Base-by-base conservation (phyloP, 2,113 vertebrate species). In the Varanus salvator region DNA sequence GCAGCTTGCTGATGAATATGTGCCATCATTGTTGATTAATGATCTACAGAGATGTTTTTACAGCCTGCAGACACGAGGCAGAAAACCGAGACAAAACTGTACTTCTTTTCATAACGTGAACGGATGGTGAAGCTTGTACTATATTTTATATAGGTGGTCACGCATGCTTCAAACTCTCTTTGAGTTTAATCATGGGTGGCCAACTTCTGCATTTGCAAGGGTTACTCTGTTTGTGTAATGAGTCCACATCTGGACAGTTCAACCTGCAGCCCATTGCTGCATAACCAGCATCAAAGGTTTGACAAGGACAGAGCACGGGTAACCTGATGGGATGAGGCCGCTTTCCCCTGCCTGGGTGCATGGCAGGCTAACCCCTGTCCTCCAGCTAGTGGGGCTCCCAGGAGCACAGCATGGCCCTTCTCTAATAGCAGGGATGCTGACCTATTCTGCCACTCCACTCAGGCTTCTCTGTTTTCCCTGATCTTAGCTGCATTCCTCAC, bases 121-220 rank as follows among this genome's bases (percentile, higher is more conserved):
- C 85, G 80, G 25, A 60, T 21, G 44, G 52, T 29, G 68, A 90
- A 85, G 64, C 92, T 93, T 90, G 12, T 4, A 38, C 84, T 74
- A 1, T 90, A 88, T 90, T 89, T 89, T 69, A 52, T 11, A 90
- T 8, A 2, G 66, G 7, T n/a, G 89, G 85, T 69, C 76, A 25
- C 82, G 50, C 44, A 81, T 95, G 92, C 92, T 93, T 80, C 80
- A 89, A 86, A 92, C 60, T 19, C 3, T 64, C 3, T 19, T 64
- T 64, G 60, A 64, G 60, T 21, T 21, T 64, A 81, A 48, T 80
- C 8, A 60, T 54, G 14, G 92, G 77, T 66, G 38, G 11, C 2
- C 15, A 21, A 3, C 60, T 64, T 15, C n/a, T 48, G 34, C 9
- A 0, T 52, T 69, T 31, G 78, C 14, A 31, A 31, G 23, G 19